Evolutionary conservation across 2,797 vertebrate species (phyloP), one percentile per base, ranked within the genome.

Genomic region (Tadarida brasiliensis): DNA sequence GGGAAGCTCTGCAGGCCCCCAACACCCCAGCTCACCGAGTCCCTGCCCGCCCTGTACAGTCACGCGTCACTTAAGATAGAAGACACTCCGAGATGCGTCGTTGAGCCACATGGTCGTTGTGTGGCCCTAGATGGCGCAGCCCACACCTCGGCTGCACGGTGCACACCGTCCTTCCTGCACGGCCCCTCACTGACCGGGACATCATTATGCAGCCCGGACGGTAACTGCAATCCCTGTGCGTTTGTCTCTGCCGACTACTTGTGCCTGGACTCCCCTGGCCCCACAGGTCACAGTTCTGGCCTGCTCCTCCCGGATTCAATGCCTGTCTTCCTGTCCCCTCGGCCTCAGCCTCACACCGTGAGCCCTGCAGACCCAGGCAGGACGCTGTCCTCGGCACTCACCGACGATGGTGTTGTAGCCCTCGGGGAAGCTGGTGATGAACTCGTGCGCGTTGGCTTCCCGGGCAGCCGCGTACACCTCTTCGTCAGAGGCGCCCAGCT

Each of bases 341-440:
- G 9, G 11, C 51, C 71, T 47, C 61, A 2, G 59, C 19, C 70
- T 47, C 44, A 14, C 8, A 1, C 7, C 5, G 1, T 0, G 20
- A 39, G 80, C 81, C 87, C 12, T 1, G 49, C 17, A 28, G 28
- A 28, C 35, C 56, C 0, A 2, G n/a, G n/a, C 9, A 19, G 19
- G 26, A 0, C 0, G 1, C 78, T 2, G 1, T 33, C 49, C 4
- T 22, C 1, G 17, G 17, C 2, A 97, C 99, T 33, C 98, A 99
- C 99, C 99, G 51, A 99, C 99, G 1, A 99, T 0, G 0, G 99
- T 99, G 98, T 97, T 44, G 84, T 99, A 99, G 77, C 99, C 99
- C 0, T 99, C 98, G 0, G 99, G 99, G 97, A 99, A 99, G 97
- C 97, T 97, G 73, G 98, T 98, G 98, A 99, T 99, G 98, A 99